Base-by-base conservation (phyloP, 2,888 invertebrate species). In the Anticlea derivata region DNA sequence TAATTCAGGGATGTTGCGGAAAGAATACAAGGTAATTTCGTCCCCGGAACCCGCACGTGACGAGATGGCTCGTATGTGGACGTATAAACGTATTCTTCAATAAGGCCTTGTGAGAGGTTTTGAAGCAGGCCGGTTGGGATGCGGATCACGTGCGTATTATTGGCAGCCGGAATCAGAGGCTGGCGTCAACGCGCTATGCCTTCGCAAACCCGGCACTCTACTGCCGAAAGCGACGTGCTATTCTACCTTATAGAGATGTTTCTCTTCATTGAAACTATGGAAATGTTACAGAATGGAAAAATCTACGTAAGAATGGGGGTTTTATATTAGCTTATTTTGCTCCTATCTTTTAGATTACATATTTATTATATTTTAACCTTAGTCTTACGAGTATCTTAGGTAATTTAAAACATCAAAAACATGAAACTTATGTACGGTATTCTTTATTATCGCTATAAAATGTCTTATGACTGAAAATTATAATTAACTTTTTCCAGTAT, bases 81-180 rank as follows among this genome's bases (percentile, higher is more conserved):
- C 58, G 60, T 71, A 69, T 69, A 69, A 66, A 68, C 68, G 70
- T 73, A 73, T 78, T 74, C 74, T 75, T 77, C 75, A 78, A 75
- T 78, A 78, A 75, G 64, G 64, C 61, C 60, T 53, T 62, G 61
- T 58, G 66, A 68, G 72, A 63, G 66, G 66, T 56, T 70, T 69
- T 65, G 61, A 64, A 69, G 67, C 66, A 66, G 66, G 48, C 55
- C 60, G 55, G 65, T 72, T 74, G 63, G 37, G 58, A 86, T 70
- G 74, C 81, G 55, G 69, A 68, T 78, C 86, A 85, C 86, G 86
- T 86, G 75, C 84, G 79, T 78, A 81, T 84, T 85, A 86, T 86
- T 84, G 86, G 83, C 84, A 81, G 75, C 70, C 70, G 77, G 81
- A 83, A 80, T 80, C 80, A 82, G 78, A 75, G 73, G 73, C 74